Base-by-base conservation (phyloP, 2,888 invertebrate species). In the Cyclophora albipunctata region DNA sequence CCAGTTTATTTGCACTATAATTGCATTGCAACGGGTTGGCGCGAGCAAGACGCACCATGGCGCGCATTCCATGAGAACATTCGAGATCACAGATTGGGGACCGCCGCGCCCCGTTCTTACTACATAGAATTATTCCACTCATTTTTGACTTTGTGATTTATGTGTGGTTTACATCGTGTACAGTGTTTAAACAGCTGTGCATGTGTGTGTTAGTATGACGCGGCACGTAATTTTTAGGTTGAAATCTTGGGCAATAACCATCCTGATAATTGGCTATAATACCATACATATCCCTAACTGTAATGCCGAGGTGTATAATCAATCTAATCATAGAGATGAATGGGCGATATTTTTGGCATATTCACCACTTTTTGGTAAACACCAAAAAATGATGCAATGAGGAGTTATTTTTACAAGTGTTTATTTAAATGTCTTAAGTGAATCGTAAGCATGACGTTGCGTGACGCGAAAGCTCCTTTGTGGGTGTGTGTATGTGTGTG, bases 71-170 rank as follows among this genome's bases (percentile, higher is more conserved):
- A 60, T 40, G 58, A 57, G 77, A 80, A 78, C 65, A 60, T 79
- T 78, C 82, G 77, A 83, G 81, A 83, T 67, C 55, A 53, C 62
- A 60, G 60, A 63, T 59, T 60, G 63, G 59, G 60, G 57, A 58
- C 57, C 59, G 62, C 53, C 55, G 55, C 62, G 55, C 60, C 20
- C 5, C 37, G 37, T 5, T 4, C 58, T 53, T 61, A 63, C 68
- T 70, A 67, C 83, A 74, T 20, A 20, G 1, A 20, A 80, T 75
- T 79, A 81, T 84, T 84, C 83, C 84, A 78, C 71, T 76, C 71
- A 68, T 73, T 81, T 81, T 77, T 70, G 72, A 71, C 67, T 67
- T 64, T 53, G 57, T 66, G 58, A 64, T 60, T 62, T 63, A 62
- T 70, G 69, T 71, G 64, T 69, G 67, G 51, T 43, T 20, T 43